Evolutionary conservation across 2,797 vertebrate genomes (phyloP).

Genomic region (Ctenochaetus hawaiiensis): DNA sequence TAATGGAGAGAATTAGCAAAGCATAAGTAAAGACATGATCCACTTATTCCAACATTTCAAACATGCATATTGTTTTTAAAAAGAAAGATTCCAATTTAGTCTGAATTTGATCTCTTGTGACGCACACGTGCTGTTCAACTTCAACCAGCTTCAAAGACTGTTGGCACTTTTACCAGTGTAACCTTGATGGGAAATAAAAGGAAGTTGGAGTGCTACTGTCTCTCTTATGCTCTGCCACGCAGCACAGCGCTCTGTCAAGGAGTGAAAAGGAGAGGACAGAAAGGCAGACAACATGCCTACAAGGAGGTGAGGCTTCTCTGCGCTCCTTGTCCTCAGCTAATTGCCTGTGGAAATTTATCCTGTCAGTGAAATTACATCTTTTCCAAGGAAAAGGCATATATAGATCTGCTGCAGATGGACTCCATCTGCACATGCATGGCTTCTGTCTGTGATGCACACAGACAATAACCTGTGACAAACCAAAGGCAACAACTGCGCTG

Average conservation of each 20-base stretch:
- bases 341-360: slow-evolving; percentile 62
- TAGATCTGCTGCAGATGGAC: slow-evolving; percentile 28
- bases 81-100: not conserved
- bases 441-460: slow-evolving; percentile 17
- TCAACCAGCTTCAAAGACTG: slow-evolving; percentile 32
- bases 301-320: slow-evolving; percentile 48
- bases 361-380: slow-evolving; percentile 49
- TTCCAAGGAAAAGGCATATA: slow-evolving; percentile 21
- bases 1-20: slow-evolving; percentile 36
- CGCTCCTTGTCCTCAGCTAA: slow-evolving; percentile 61
- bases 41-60: slow-evolving; percentile 34
- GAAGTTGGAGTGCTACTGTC: slow-evolving; percentile 35
- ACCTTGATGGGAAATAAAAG: slow-evolving; percentile 58
- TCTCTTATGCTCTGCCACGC: slow-evolving; percentile 54
- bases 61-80: not conserved
- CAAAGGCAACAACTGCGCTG: slow-evolving; percentile 35
- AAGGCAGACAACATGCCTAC: slow-evolving; percentile 43
- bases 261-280: slow-evolving; percentile 58
- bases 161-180: slow-evolving; percentile 39
- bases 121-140: not conserved
- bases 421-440: slow-evolving; percentile 7
- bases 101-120: slow-evolving; percentile 2
- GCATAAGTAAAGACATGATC: slow-evolving; percentile 27
- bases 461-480: slow-evolving; percentile 26
- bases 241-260: slow-evolving; percentile 47